Conservation (phyloP, 2,888 invertebrate species). For the Ornithoptera alexandrae region DNA sequence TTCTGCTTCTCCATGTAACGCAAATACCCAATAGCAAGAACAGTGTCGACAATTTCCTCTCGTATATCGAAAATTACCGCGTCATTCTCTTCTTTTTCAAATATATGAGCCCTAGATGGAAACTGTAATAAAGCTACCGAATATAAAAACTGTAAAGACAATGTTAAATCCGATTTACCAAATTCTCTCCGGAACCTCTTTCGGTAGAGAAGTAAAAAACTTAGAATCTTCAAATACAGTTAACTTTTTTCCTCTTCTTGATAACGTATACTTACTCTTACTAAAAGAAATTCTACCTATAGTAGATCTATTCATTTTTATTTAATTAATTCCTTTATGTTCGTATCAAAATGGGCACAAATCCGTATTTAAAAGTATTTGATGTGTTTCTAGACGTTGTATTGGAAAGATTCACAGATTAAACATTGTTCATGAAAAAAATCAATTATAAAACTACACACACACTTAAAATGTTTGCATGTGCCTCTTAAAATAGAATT, state of each 20-base stretch:
- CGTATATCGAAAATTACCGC: conserved; percentile 63
- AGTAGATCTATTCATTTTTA: conserved; percentile 31
- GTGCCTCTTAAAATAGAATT: no score
- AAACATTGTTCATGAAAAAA: background rate
- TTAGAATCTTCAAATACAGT: conserved; percentile 57
- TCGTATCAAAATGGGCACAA: background rate
- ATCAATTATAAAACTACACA: no score
- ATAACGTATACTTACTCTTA: conserved; percentile 51
- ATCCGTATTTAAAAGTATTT: background rate
- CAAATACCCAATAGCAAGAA: conserved; percentile 51
- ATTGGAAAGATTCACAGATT: conserved; percentile 3
- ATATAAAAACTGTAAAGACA: background rate
- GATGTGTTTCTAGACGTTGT: background rate
- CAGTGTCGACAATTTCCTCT: conserved; percentile 66
- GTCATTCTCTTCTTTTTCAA: conserved; percentile 69
- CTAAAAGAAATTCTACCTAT: conserved; percentile 19
- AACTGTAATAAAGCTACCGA: background rate
- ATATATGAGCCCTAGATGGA: conserved; percentile 61
- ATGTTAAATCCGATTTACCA: conserved; percentile 47
- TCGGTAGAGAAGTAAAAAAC: conserved; percentile 58
- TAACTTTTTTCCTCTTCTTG: conserved; percentile 60
- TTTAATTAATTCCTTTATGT: background rate
- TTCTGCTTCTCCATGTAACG: conserved; percentile 65
- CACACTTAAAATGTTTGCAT: no score
- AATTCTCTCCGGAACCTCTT: conserved; percentile 64